Percentiles rank a stretch among this genome's conserved stretches.
Conservation (phyloP, 2,113 vertebrate genomes). For the Tinamus guttatus region DNA sequence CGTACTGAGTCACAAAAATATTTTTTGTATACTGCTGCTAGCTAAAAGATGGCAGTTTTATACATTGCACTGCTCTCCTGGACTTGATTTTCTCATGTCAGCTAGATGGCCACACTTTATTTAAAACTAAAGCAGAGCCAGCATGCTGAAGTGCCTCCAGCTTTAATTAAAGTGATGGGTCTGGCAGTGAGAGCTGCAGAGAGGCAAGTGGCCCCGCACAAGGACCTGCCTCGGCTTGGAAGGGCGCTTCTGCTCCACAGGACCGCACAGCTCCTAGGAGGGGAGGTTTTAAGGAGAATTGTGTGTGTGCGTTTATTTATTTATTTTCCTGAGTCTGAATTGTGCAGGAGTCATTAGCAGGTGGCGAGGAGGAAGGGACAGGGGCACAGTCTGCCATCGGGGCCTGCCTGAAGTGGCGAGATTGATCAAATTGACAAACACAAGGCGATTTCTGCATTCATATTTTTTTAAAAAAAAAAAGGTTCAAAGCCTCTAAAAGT, state of each 20-base stretch:
- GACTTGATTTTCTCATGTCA: neutral
- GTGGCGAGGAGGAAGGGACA: neutral
- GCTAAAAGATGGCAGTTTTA: neutral
- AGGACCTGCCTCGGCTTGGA: neutral
- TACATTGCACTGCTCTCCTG: neutral
- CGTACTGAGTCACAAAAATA: fast-evolving
- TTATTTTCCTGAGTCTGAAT: neutral
- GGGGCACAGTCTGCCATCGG: neutral
- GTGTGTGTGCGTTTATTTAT: fast-evolving
- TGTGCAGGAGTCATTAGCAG: neutral
- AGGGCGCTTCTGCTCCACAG: neutral
- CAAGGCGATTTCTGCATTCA: fast-evolving
- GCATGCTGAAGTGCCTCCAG: neutral
- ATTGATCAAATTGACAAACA: neutral
- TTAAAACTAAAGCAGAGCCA: fast-evolving
- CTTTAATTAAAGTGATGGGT: neutral
- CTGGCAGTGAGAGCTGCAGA: too few relatives aligned
- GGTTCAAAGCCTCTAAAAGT: neutral
- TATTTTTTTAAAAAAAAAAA: too few relatives aligned
- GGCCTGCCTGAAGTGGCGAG: neutral
- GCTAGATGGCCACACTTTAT: neutral
- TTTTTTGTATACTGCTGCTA: neutral
- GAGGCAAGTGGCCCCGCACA: neutral
- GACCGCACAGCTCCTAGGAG: too few relatives aligned
- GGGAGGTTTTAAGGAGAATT: neutral